Percentiles rank a stretch among this genome's conserved stretches.
These are phyloP conservation scores for Mugil cephalus DNA, from an alignment of 2,113 vertebrate species.

Conservation along the genomic window DNA sequence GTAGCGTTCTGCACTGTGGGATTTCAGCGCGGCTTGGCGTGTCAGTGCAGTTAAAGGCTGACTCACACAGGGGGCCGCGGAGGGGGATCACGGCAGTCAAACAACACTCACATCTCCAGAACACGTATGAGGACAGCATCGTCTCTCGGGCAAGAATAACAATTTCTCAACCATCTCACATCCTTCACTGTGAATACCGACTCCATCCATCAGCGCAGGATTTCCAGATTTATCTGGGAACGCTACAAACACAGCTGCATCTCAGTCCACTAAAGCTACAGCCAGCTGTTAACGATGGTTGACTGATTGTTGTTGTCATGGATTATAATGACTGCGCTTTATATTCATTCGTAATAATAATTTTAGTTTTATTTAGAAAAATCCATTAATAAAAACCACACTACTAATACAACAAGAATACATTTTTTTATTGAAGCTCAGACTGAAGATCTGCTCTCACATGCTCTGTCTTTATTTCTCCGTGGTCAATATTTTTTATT, in stretches of 20 bases:
- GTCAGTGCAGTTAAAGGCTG: background rate
- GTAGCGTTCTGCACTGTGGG: background rate
- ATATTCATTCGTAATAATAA: background rate
- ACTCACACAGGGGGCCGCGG: background rate
- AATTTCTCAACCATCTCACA: background rate
- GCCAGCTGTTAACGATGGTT: background rate
- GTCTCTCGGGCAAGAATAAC: background rate
- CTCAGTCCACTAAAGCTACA: conserved; percentile 5
- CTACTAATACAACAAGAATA: no score
- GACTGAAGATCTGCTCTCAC: no score
- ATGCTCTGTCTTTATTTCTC: no score
- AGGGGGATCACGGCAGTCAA: background rate
- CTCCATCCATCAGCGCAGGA: conserved; percentile 1
- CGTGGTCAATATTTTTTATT: no score
- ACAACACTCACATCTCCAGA: background rate
- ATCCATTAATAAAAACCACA: no score
- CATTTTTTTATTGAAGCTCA: no score
- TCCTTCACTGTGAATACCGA: background rate
- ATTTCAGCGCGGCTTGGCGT: conserved; percentile 10
- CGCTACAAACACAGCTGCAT: background rate
- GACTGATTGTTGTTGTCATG: background rate
- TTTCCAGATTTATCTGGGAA: no score
- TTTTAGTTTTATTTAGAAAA: background rate
- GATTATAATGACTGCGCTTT: no score
- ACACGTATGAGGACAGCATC: background rate